Evolutionary conservation across 1,140 invertebrate species (phyloP).

Genomic region (Cyclargus thomasi): DNA sequence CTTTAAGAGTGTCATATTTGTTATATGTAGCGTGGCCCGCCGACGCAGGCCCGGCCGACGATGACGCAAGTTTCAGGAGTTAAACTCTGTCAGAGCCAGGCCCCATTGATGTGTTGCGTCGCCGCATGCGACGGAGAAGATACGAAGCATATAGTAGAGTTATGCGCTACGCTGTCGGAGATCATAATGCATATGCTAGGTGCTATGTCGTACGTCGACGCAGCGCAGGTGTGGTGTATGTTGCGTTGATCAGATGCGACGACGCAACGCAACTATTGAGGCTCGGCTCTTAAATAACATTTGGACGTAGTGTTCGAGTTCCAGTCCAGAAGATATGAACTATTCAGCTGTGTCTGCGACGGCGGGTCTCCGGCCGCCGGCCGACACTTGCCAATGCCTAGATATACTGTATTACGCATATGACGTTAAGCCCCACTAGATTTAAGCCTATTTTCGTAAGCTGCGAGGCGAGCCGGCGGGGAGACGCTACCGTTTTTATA

Average conservation of each 20-base stretch:
- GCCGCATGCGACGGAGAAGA: too few relatives aligned
- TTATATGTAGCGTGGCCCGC: slow-evolving; percentile 34
- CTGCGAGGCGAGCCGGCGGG: not conserved
- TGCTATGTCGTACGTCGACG: too few relatives aligned
- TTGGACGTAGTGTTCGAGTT: too few relatives aligned
- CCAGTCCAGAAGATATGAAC: too few relatives aligned
- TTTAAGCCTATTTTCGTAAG: slow-evolving; percentile 6
- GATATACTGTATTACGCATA: slow-evolving; percentile 41
- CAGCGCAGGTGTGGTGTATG: too few relatives aligned
- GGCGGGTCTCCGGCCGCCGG: slow-evolving; percentile 29
- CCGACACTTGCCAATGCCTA: slow-evolving; percentile 68
- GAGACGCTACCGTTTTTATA: not conserved
- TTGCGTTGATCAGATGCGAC: too few relatives aligned
- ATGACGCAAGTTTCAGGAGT: slow-evolving; percentile 19
- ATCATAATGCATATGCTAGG: too few relatives aligned
- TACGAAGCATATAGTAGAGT: too few relatives aligned
- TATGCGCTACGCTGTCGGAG: too few relatives aligned
- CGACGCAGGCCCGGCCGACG: slow-evolving; percentile 12
- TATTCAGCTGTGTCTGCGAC: slow-evolving; percentile 12
- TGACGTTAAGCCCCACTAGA: slow-evolving; percentile 16
- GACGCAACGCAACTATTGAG: too few relatives aligned
- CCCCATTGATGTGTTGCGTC: too few relatives aligned
- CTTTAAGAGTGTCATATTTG: slow-evolving; percentile 60
- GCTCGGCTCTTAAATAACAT: too few relatives aligned
- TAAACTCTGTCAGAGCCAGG: slow-evolving; percentile 27